Evolutionary conservation across 2,113 vertebrate species (phyloP).

Genomic region (Phycodurus eques): DNA sequence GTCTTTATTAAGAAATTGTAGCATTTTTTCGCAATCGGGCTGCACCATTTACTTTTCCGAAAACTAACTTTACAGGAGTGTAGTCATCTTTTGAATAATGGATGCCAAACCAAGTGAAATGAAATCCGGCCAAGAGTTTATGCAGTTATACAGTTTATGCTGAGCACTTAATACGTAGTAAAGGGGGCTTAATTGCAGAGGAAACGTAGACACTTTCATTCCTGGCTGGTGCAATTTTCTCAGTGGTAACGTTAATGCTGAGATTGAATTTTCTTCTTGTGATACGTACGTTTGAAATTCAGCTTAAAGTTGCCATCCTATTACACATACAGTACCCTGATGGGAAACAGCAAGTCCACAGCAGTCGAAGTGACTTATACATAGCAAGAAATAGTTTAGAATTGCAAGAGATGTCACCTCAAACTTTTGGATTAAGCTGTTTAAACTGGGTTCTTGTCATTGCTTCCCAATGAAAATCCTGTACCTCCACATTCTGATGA

Average conservation of each 20-base stretch:
- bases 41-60: slow-evolving; percentile 30
- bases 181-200: slow-evolving; percentile 54
- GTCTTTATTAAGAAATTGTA: background rate
- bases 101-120: slow-evolving; percentile 46
- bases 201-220: slow-evolving; percentile 47
- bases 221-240: slow-evolving; percentile 48
- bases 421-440: background rate
- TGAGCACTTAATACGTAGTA: slow-evolving; percentile 53
- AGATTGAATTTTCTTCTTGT: slow-evolving; percentile 53
- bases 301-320: slow-evolving; percentile 10
- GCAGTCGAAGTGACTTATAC: slow-evolving; percentile 4
- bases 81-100: slow-evolving; percentile 44
- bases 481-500: background rate
- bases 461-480: background rate
- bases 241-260: slow-evolving; percentile 58
- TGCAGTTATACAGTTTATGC: slow-evolving; percentile 41
- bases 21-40: slow-evolving; percentile 7
- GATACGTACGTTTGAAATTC: slow-evolving; percentile 39
- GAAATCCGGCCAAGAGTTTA: slow-evolving; percentile 35
- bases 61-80: slow-evolving; percentile 41
- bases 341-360: slow-evolving; percentile 1
- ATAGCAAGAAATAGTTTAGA: background rate
- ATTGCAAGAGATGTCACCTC: background rate
- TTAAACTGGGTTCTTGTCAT: background rate
- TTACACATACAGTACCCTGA: background rate